phyloP scores from a whole-genome alignment of 2,113 vertebrate genomes.

The Saimiri boliviensis region DNA sequence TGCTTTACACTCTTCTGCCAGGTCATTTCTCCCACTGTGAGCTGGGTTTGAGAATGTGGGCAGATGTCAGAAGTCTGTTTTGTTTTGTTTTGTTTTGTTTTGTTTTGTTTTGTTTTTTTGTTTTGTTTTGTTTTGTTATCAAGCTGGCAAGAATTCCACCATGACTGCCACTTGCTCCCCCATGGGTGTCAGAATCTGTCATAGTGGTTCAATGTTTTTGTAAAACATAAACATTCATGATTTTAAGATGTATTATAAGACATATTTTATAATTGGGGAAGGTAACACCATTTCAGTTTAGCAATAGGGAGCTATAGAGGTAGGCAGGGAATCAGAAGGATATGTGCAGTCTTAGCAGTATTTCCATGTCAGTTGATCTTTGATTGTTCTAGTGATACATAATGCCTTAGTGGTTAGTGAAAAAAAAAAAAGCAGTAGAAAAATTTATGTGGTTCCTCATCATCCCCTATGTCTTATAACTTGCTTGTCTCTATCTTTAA shows the following conservation, averaged over 20 bases:
- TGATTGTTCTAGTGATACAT: conserved; percentile 63
- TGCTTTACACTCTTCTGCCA: background rate
- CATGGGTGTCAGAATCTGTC: background rate
- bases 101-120: too few relatives aligned
- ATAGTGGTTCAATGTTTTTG: background rate
- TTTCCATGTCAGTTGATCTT: conserved; percentile 53
- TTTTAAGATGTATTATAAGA: conserved; percentile 34
- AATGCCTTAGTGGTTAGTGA: conserved; percentile 37
- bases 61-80: conserved; percentile 49
- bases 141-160: background rate
- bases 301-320: conserved; percentile 54
- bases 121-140: too few relatives aligned
- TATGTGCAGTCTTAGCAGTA: conserved; percentile 3
- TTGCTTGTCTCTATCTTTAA: conserved; percentile 31
- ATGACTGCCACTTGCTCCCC: background rate
- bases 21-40: background rate
- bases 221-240: background rate
- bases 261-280: conserved; percentile 49
- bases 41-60: background rate
- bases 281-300: conserved; percentile 35
- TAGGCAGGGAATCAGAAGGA: conserved; percentile 58
- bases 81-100: too few relatives aligned
- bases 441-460: conserved; percentile 40
- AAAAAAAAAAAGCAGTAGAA: conserved; percentile 69
- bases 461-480: background rate